A percentile compares a stretch with the other conserved stretches of the same genome.
These are phyloP conservation scores for Hippocampus comes DNA, from an alignment of 2,113 vertebrate species.

Conservation along the genomic window DNA sequence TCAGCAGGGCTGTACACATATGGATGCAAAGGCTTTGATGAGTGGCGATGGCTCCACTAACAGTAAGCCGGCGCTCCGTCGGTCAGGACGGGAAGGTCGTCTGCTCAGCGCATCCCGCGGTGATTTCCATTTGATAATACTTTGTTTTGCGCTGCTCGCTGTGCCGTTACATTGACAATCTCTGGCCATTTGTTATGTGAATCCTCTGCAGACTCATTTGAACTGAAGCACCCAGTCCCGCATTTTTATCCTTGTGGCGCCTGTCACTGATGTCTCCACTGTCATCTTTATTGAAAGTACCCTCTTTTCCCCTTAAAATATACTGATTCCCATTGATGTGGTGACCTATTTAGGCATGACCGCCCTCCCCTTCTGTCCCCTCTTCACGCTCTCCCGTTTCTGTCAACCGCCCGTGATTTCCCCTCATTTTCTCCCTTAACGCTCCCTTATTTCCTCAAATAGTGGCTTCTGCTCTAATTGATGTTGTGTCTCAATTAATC, in stretches of 20 bases:
- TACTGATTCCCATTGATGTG: constrained; percentile 80
- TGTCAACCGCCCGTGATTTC: constrained; percentile 45
- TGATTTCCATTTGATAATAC: constrained; percentile 58
- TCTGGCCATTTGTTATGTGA: constrained; percentile 46
- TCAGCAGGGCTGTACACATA: constrained; percentile 31
- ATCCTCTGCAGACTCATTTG: constrained; percentile 55
- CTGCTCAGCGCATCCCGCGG: constrained; percentile 48
- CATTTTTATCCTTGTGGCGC: constrained; percentile 41
- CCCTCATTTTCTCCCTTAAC: constrained; percentile 29
- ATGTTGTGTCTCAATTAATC: background rate
- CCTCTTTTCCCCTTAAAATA: constrained; percentile 64
- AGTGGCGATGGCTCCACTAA: constrained; percentile 28
- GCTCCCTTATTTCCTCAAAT: constrained; percentile 4
- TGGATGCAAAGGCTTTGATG: constrained; percentile 47
- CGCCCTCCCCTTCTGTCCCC: constrained; percentile 49
- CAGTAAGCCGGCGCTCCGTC: constrained; percentile 44
- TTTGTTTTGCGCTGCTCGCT: constrained; percentile 38
- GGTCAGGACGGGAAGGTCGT: constrained; percentile 56
- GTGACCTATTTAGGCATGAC: constrained; percentile 75
- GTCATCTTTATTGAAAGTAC: constrained; percentile 68
- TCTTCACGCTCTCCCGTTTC: constrained; percentile 41
- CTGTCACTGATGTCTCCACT: constrained; percentile 65
- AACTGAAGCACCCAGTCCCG: constrained; percentile 34
- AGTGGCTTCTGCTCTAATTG: background rate
- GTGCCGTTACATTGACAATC: constrained; percentile 33